A percentile compares a stretch with the other conserved stretches of the same genome.
These are phyloP conservation scores for Bilobella aurantiaca DNA, from an alignment of 1,140 invertebrate species.

Conservation along the genomic window DNA sequence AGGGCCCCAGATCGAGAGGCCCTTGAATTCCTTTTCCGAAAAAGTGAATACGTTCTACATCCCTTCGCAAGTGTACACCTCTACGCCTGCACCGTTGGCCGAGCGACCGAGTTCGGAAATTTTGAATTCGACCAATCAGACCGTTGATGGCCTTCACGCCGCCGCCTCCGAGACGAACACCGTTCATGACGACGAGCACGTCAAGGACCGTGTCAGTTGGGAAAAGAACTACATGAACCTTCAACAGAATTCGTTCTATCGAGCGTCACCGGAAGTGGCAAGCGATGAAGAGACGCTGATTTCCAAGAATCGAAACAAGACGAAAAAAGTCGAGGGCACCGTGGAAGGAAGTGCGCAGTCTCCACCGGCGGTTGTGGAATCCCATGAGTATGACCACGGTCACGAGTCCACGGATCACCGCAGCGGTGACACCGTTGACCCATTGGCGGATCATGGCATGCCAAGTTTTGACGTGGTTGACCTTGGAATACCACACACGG, in stretches of 20 bases:
- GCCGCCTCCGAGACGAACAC: conserved; percentile 17
- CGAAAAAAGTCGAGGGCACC: too few species aligned
- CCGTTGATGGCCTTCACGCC: conserved; percentile 22
- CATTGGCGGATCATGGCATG: too few species aligned
- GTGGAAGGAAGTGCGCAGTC: too few species aligned
- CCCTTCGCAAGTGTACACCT: background rate
- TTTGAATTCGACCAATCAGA: background rate
- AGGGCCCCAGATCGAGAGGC: background rate
- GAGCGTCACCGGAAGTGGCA: background rate
- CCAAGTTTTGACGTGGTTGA: too few species aligned
- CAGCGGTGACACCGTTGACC: too few species aligned
- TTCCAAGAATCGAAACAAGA: background rate
- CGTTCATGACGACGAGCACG: conserved; percentile 8
- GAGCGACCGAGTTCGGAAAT: background rate
- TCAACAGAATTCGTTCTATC: conserved; percentile 25
- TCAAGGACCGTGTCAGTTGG: conserved; percentile 16
- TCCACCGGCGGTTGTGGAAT: too few species aligned
- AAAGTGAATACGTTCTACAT: background rate
- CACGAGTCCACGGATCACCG: too few species aligned
- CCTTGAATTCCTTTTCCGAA: background rate
- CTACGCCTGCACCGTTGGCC: background rate
- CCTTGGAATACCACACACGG: too few species aligned
- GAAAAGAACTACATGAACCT: conserved; percentile 33
- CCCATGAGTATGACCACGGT: too few species aligned
- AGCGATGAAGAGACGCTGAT: background rate